Evolutionary conservation across 2,888 invertebrate genomes (phyloP), one percentile per base, ranked within the genome.

Genomic region (Lasioglossum figueresi): DNA sequence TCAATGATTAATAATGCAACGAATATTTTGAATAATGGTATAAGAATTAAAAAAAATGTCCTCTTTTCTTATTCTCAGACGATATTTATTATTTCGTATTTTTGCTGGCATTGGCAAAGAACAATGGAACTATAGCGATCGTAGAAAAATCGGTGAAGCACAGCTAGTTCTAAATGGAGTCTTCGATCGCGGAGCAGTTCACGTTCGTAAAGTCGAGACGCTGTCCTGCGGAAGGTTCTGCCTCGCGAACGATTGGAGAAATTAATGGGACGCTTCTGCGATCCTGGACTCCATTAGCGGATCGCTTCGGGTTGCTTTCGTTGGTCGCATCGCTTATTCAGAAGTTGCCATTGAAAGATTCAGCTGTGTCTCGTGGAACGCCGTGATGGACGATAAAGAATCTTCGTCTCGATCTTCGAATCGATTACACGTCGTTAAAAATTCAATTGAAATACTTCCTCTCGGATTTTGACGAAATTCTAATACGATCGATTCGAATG

Each of bases 211-310:
- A 43, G 43, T 12, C 43, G 23, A 27, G 37, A n/a, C 19, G 31
- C 16, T 66, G 63, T 34, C 63, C 6, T 16, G 31, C 63, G 12
- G 31, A 63, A 63, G 5, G 27, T 63, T 63, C 63, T 31, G 63
- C 14, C 63, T 14, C 4, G 31, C 16, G 31, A 63, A 31, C 63
- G 63, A 63, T 16, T 16, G 27, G 27, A 63, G 27, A 63, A 63
- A 63, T 31, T 63, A 63, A 63, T 31, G 27, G 63, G 63, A 31
- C 63, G 31, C 63, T 31, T 16, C 31, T 31, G 63, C 31, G 63
- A 63, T 63, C 63, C 63, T 14, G 63, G 31, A 31, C 63, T 31
- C 63, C 63, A 63, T 63, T 63, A 63, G 63, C 63, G 63, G 63
- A 63, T 63, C 63, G 63, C 31, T 63, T 10, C 31, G 63, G 14